These are phyloP conservation scores for Clistopyga incitator DNA, from an alignment of 2,888 invertebrate species.

Conservation along the genomic window DNA sequence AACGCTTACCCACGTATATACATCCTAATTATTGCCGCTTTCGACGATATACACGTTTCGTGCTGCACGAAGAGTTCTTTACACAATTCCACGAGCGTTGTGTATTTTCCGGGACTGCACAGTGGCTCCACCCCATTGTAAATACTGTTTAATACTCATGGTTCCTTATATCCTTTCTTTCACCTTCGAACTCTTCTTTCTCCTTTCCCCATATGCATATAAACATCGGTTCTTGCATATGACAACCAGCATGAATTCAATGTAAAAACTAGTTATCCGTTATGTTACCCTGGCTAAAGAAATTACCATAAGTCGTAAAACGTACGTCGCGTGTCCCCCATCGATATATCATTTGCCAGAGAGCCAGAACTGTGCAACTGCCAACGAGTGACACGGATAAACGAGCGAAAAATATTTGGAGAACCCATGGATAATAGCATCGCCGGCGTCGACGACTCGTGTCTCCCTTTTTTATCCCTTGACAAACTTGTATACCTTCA, in stretches of 20 bases:
- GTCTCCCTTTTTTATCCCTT: constrained; percentile 11
- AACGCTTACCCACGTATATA: constrained; percentile 18
- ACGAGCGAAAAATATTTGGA: constrained; percentile 65
- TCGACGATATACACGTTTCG: constrained; percentile 47
- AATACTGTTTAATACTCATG: constrained; percentile 5
- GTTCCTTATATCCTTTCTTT: constrained; percentile 20
- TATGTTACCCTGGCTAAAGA: constrained; percentile 34
- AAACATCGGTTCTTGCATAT: constrained; percentile 39
- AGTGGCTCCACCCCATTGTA: background rate
- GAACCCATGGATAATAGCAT: constrained; percentile 12
- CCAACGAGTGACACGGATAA: constrained; percentile 56
- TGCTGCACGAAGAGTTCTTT: constrained; percentile 60
- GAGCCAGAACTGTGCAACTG: constrained; percentile 23
- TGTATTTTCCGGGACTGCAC: constrained; percentile 33
- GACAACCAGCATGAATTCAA: constrained; percentile 44
- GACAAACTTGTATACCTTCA: constrained; percentile 19
- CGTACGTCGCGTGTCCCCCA: constrained; percentile 65
- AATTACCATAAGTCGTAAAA: constrained; percentile 59
- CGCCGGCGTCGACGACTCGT: background rate
- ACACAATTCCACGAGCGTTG: constrained; percentile 36
- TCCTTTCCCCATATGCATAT: constrained; percentile 35
- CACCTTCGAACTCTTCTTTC: constrained; percentile 2
- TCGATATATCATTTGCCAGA: constrained; percentile 59
- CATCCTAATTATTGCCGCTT: constrained; percentile 50
- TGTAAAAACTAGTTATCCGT: constrained; percentile 47